phyloP scores from a whole-genome alignment of 2,888 invertebrate genomes.

The Heteromurus nitidus region DNA sequence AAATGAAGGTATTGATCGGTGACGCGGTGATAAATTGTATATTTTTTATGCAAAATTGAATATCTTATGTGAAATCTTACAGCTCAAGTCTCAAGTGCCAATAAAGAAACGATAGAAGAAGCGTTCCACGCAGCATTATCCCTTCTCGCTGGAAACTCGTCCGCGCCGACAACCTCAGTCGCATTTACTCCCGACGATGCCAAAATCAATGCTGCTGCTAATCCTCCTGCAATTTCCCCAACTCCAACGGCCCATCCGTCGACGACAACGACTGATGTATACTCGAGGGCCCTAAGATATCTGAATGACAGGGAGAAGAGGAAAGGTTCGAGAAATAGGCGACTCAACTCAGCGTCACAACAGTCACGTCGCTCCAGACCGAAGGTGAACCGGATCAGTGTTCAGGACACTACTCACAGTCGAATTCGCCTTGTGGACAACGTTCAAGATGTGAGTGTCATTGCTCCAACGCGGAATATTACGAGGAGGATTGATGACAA shows the following conservation, averaged over 20 bases:
- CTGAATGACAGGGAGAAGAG: slow-evolving; percentile 29
- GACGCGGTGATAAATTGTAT: too few species aligned
- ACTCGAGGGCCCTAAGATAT: slow-evolving; percentile 50
- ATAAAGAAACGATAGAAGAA: background rate
- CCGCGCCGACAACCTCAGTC: background rate
- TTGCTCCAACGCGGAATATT: slow-evolving; percentile 5
- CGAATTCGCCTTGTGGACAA: background rate
- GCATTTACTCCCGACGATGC: too few species aligned
- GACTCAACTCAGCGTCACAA: background rate
- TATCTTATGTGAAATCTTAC: too few species aligned
- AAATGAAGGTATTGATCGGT: too few species aligned
- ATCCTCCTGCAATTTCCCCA: too few species aligned
- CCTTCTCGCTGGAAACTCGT: background rate
- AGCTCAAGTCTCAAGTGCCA: too few species aligned
- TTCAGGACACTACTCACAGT: background rate
- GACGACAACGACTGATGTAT: slow-evolving; percentile 39
- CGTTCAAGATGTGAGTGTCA: slow-evolving; percentile 18
- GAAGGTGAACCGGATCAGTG: slow-evolving; percentile 10
- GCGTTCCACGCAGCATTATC: slow-evolving; percentile 25
- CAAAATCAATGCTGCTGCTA: too few species aligned
- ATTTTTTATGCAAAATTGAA: too few species aligned
- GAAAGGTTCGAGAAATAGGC: background rate
- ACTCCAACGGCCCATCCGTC: too few species aligned
- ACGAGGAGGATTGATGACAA: slow-evolving; percentile 44
- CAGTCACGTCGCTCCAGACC: slow-evolving; percentile 1